phyloP scores from a whole-genome alignment of 2,797 vertebrate species.

The Leucoraja ocellata region DNA sequence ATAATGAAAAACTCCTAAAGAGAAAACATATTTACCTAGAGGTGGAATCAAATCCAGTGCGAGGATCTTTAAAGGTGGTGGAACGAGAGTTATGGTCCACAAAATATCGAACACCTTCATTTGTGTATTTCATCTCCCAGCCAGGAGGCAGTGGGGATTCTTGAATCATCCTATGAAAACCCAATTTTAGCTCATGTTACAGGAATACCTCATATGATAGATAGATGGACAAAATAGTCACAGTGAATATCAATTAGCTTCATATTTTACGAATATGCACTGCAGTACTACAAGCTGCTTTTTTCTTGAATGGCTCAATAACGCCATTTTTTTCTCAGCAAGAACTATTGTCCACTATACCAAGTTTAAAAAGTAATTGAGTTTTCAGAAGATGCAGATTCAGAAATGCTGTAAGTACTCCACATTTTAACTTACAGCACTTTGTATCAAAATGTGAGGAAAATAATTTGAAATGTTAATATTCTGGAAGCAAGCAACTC shows the following conservation, averaged over 20 bases:
- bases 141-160: constrained; percentile 89
- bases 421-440: background rate
- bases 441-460: background rate
- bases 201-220: constrained; percentile 7
- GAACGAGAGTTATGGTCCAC: constrained; percentile 94
- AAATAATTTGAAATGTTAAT: background rate
- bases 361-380: background rate
- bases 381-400: background rate
- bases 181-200: constrained; percentile 19
- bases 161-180: constrained; percentile 82
- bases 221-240: background rate
- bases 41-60: constrained; percentile 82
- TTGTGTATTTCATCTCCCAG: constrained; percentile 98
- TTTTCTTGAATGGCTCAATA: background rate
- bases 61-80: constrained; percentile 95
- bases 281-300: background rate
- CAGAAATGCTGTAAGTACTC: background rate
- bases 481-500: too few species aligned
- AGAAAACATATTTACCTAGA: constrained; percentile 65
- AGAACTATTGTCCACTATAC: background rate
- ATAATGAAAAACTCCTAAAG: constrained; percentile 40
- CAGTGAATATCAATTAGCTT: constrained; percentile 19
- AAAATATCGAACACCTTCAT: constrained; percentile 89
- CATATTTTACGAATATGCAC: background rate
- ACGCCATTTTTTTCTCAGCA: background rate